These are phyloP conservation scores for Diarsia brunnea DNA, from an alignment of 2,888 invertebrate species.

Conservation along the genomic window DNA sequence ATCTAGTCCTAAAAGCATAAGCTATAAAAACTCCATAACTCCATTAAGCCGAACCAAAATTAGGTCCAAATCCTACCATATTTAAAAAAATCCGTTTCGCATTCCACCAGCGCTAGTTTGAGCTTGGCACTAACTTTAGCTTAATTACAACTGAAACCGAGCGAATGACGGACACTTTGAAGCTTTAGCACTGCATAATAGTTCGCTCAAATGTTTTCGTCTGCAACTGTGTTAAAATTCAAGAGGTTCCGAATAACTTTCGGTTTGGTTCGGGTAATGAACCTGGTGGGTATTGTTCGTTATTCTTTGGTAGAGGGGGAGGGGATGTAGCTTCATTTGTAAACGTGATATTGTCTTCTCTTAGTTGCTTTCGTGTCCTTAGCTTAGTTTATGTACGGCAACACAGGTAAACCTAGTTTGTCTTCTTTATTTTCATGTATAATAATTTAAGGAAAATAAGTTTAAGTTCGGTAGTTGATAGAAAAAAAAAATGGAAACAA, in stretches of 20 bases:
- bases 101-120: constrained; percentile 24
- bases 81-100: constrained; percentile 35
- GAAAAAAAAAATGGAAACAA: no score
- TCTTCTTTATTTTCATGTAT: no score
- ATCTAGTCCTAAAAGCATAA: background rate
- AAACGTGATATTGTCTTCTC: no score
- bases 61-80: background rate
- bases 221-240: constrained; percentile 62
- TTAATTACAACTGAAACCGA: constrained; percentile 56
- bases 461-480: no score
- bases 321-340: background rate
- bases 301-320: background rate
- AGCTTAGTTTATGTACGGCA: no score
- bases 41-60: background rate
- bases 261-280: constrained; percentile 18
- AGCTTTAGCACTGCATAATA: constrained; percentile 57
- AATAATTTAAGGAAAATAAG: background rate
- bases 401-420: no score
- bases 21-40: background rate
- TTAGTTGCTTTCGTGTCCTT: background rate
- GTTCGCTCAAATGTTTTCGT: constrained; percentile 58
- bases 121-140: constrained; percentile 47
- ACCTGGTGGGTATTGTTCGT: constrained; percentile 1
- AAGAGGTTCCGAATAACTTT: constrained; percentile 48
- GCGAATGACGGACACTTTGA: constrained; percentile 58